A percentile compares a stretch with the other conserved stretches of the same genome.
These are phyloP conservation scores for Oreochromis grahami DNA, from an alignment of 2,797 vertebrate species.

Conservation along the genomic window DNA sequence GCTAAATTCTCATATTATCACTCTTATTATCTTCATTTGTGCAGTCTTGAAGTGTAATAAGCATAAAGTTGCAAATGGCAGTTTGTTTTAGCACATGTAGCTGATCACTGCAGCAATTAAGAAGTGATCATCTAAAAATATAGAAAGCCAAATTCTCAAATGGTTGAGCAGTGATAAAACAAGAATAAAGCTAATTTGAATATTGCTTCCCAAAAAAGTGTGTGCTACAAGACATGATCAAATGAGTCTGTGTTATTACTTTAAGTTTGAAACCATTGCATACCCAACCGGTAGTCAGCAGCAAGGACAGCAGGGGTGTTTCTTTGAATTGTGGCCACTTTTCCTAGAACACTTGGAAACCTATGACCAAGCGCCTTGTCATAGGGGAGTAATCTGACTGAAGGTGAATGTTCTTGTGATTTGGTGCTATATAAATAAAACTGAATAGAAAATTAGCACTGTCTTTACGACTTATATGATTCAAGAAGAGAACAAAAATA, in stretches of 20 bases:
- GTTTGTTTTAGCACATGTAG: neutral
- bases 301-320: neutral
- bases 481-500: neutral
- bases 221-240: neutral
- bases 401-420: neutral
- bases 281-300: neutral
- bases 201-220: neutral
- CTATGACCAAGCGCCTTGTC: neutral
- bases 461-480: neutral
- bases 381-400: neutral
- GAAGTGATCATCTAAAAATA: neutral
- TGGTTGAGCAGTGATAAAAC: neutral
- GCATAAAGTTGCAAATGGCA: neutral
- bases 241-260: neutral
- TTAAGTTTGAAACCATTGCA: neutral
- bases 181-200: neutral
- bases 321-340: neutral
- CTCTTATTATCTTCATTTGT: neutral
- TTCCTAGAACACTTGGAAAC: neutral
- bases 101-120: neutral
- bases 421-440: neutral
- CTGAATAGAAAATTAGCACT: neutral
- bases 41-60: neutral
- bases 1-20: neutral
- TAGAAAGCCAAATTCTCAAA: neutral